Base-by-base conservation (phyloP, 30 jellyfish, hydroid and myxozoan genomes). In the Catostylus mosaicus region DNA sequence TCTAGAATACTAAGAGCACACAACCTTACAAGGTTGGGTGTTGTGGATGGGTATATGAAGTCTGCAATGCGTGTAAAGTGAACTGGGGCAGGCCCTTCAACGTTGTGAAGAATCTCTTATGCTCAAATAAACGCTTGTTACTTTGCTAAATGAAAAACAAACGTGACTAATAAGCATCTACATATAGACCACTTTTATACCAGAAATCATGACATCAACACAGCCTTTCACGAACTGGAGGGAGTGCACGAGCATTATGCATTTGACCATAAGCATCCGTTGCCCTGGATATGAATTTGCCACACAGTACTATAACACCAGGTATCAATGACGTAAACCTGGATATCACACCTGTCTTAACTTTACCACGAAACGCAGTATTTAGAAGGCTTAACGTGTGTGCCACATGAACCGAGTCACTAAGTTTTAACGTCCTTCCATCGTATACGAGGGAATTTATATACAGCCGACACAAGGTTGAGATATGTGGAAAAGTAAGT, bases 191-290 rank as follows among this genome's bases (percentile, higher is more conserved):
- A 73, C 50, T 30, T 60, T 37, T 19, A 74, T 24, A 80, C 90
- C 90, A 80, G 83, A 57, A 63, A 26, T 80, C 90, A 80, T 80
- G 90, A 80, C 90, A 80, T 80, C 90, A 80, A 80, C 90, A 80
- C 90, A 80, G 90, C 90, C 90, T 20, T 54, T 80, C 68, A 80
- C 90, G 90, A 80, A 80, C 90, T 80, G 80, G 90, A 80, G 90
- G 90, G 90, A 80, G 90, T 80, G 72, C 79, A 30, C 37, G 22
- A 20, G 72, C n/a, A 33, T 22, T 27, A 74, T 59, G 59, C 57
- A 46, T 35, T 75, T 48, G 36, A 56, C 72, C 50, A 30, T 68
- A 35, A 45, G 61, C 46, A 50, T 74, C 50, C 50, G 47, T 12
- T 30, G 22, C 83, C 90, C 84, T 37, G 73, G 84, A 72, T 43